Percentiles rank a stretch among this genome's conserved stretches.
phyloP scores from a whole-genome alignment of 2,113 vertebrate genomes.

The Percopsis transmontana region DNA sequence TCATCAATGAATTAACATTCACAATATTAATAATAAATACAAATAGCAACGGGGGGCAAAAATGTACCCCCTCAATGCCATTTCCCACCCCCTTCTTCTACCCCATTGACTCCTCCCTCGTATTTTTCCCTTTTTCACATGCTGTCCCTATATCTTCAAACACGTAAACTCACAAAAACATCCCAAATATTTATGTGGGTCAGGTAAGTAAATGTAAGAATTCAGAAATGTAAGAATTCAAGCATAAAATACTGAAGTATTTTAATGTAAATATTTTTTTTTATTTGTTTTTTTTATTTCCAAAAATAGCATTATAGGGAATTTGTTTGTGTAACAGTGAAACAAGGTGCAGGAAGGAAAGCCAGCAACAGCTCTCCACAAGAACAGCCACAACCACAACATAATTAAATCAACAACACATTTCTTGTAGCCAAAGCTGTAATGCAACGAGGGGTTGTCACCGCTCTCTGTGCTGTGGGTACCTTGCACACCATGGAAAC shows the following conservation, averaged over 20 bases:
- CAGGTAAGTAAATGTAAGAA: too few species aligned
- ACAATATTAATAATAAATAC: neutral
- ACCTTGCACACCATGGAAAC: conserved; percentile 55
- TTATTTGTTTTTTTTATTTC: neutral
- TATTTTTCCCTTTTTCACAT: too few species aligned
- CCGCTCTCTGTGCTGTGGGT: conserved; percentile 40
- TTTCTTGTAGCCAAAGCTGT: conserved; percentile 50
- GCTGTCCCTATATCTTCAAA: too few species aligned
- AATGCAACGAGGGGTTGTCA: conserved; percentile 39
- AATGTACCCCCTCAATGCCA: too few species aligned
- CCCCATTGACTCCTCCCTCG: too few species aligned
- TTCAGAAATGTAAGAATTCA: too few species aligned
- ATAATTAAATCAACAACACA: conserved; percentile 38
- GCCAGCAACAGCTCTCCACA: conserved; percentile 7
- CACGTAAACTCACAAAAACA: too few species aligned
- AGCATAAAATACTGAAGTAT: too few species aligned
- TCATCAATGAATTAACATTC: neutral
- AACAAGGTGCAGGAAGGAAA: neutral
- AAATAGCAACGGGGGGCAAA: neutral
- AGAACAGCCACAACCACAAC: conserved; percentile 1
- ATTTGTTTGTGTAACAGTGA: neutral
- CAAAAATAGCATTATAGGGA: neutral
- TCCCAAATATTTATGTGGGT: too few species aligned
- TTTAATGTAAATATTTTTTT: too few species aligned
- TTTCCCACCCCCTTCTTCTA: too few species aligned